Evolutionary conservation across 2,888 invertebrate genomes (phyloP).

Genomic region (Tachina lurida): DNA sequence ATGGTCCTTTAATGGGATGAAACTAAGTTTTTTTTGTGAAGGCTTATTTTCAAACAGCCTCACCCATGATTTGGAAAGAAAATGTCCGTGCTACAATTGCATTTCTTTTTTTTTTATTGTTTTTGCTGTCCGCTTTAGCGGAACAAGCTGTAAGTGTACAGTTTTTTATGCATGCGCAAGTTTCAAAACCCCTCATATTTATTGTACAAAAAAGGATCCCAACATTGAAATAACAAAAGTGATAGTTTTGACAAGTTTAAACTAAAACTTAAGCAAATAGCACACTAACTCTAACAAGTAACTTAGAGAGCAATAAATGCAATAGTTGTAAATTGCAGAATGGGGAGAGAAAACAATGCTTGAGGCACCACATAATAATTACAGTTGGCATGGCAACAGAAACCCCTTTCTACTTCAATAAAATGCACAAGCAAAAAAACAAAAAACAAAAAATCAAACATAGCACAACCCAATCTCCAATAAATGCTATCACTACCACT

Average conservation of each 20-base stretch:
- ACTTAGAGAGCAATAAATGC: conserved; percentile 27
- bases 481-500: conserved; percentile 48
- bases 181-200: background rate
- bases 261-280: background rate
- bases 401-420: conserved; percentile 52
- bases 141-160: conserved; percentile 5
- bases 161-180: background rate
- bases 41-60: no score
- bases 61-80: no score
- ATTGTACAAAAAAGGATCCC: conserved; percentile 11
- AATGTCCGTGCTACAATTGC: no score
- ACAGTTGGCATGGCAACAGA: conserved; percentile 69
- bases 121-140: no score
- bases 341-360: conserved; percentile 41
- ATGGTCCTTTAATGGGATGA: no score
- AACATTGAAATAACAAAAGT: conserved; percentile 19
- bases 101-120: no score
- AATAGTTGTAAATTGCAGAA: conserved; percentile 59
- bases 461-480: conserved; percentile 62
- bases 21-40: no score
- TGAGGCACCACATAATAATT: conserved; percentile 56
- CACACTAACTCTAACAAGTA: conserved; percentile 20
- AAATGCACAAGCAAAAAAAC: conserved; percentile 37
- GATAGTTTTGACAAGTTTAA: conserved; percentile 22
- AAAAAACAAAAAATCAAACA: conserved; percentile 41